Conservation (phyloP, 2,888 invertebrate genomes). For the Meliscaeva auricollis region DNA sequence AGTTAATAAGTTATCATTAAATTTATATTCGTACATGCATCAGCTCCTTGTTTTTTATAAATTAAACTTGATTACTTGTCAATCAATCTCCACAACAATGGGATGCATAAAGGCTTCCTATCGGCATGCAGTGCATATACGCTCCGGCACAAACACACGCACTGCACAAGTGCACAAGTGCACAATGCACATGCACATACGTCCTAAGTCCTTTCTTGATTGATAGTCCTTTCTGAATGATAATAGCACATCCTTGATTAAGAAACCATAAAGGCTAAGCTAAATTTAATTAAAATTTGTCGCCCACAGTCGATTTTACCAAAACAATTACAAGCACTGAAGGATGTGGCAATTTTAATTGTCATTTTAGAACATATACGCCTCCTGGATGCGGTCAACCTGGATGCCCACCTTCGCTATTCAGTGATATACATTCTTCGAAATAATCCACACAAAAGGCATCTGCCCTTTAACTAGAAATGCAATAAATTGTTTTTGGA, state of each 20-base stretch:
- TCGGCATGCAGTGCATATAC: too few relatives aligned
- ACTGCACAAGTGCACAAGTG: neutral
- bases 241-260: constrained; percentile 42
- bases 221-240: constrained; percentile 20
- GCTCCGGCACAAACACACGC: neutral
- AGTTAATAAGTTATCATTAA: too few relatives aligned
- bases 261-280: constrained; percentile 30
- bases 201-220: neutral
- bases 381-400: neutral
- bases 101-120: too few relatives aligned
- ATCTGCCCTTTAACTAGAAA: constrained; percentile 6
- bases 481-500: constrained; percentile 58
- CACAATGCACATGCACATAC: neutral
- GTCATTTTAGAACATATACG: constrained; percentile 25
- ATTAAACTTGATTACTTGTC: too few relatives aligned
- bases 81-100: too few relatives aligned
- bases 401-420: neutral
- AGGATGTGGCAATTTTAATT: constrained; percentile 47
- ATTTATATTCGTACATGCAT: too few relatives aligned
- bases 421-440: neutral
- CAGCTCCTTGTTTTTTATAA: too few relatives aligned
- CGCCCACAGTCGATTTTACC: constrained; percentile 35
- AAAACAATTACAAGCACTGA: neutral
- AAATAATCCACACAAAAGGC: neutral
- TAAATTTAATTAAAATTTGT: constrained; percentile 63